Conservation (phyloP, 2,888 invertebrate genomes). For the Teinopalpus imperialis region DNA sequence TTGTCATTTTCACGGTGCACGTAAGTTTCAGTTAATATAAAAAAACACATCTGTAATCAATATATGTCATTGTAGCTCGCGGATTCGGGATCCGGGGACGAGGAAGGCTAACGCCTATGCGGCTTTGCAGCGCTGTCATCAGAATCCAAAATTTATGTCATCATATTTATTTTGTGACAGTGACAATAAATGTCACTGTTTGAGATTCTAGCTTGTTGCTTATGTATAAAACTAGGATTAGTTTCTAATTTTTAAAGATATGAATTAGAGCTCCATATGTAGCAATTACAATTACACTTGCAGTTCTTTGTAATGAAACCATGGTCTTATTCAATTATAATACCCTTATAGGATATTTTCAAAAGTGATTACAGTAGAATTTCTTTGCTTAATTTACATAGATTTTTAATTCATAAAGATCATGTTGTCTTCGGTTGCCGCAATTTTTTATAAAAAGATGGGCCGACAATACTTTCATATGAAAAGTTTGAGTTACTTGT, state of each 20-base stretch:
- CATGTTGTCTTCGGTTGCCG: slow-evolving; percentile 61
- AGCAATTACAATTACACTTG: not conserved
- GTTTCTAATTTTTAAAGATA: slow-evolving; percentile 3
- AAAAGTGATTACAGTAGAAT: not conserved
- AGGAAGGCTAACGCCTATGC: too few species aligned
- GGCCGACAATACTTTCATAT: slow-evolving; percentile 53
- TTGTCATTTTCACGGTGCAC: too few species aligned
- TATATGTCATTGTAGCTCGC: too few species aligned
- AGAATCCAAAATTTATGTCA: too few species aligned
- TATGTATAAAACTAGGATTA: slow-evolving; percentile 7
- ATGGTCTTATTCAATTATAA: slow-evolving; percentile 1
- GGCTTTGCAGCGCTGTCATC: too few species aligned
- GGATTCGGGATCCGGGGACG: too few species aligned
- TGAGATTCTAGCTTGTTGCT: slow-evolving; percentile 1
- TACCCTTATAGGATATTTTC: slow-evolving; percentile 1
- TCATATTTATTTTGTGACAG: not conserved
- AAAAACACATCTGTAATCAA: too few species aligned
- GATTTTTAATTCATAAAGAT: slow-evolving; percentile 33
- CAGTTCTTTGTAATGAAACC: slow-evolving; percentile 3
- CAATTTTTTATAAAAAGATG: slow-evolving; percentile 61
- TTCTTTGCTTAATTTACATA: slow-evolving; percentile 10
- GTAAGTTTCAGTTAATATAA: too few species aligned
- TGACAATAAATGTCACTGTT: slow-evolving; percentile 5
- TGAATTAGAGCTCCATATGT: slow-evolving; percentile 1
- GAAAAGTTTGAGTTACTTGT: slow-evolving; percentile 54